These are phyloP conservation scores for Cryptomyrus ogoouensis DNA, from an alignment of 2,113 vertebrate genomes.

Conservation along the genomic window DNA sequence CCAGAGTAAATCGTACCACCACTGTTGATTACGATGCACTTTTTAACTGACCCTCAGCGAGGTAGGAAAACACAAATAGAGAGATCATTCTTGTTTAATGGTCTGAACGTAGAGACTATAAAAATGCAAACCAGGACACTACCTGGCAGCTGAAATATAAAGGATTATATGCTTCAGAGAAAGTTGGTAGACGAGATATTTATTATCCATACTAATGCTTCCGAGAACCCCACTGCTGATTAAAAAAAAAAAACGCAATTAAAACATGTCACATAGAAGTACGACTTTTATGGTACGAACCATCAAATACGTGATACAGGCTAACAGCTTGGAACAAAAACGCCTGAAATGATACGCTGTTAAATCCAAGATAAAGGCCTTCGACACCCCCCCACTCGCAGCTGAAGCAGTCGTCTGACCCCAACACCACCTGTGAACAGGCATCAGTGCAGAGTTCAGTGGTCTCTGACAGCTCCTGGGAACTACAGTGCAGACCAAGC, in stretches of 20 bases:
- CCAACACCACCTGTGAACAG: not conserved
- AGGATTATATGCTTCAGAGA: not conserved
- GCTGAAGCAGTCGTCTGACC: not conserved
- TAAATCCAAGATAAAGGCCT: not conserved
- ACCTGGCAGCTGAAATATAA: not conserved
- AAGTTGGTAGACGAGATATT: not conserved
- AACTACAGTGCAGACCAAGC: not conserved
- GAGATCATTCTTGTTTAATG: not conserved
- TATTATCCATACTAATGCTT: not conserved
- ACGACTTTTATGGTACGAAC: not conserved
- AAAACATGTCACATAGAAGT: not conserved
- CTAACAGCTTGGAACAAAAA: not conserved
- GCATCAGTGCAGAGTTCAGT: not conserved
- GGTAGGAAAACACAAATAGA: not conserved
- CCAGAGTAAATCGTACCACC: not conserved
- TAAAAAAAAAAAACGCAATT: not conserved
- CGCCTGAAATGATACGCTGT: not conserved
- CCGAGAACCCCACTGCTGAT: not conserved
- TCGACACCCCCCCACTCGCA: not conserved
- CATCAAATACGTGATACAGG: not conserved
- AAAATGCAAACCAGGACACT: not conserved
- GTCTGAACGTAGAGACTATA: not conserved
- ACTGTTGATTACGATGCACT: not conserved
- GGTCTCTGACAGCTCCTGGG: constrained; percentile 4
- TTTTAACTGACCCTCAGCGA: not conserved